phyloP scores from a whole-genome alignment of 1,140 invertebrate species.

The Brachionus rotundiformis region DNA sequence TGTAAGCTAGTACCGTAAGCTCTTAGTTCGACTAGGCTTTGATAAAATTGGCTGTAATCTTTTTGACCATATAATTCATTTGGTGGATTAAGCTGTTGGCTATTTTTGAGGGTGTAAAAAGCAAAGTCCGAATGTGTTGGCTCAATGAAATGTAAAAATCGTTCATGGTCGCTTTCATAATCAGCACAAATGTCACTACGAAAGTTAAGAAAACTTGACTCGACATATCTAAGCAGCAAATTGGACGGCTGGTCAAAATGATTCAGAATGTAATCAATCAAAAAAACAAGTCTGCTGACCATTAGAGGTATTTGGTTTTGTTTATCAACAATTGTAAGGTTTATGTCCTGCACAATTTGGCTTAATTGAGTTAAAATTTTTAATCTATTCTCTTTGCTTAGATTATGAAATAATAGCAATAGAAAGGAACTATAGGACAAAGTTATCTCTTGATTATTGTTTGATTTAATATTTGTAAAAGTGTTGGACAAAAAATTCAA shows the following conservation, averaged over 20 bases:
- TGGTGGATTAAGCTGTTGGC: neutral
- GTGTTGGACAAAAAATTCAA: neutral
- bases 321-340: neutral
- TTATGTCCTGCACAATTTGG: neutral
- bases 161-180: neutral
- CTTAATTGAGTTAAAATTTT: neutral
- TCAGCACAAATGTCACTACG: neutral
- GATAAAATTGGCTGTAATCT: neutral
- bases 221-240: neutral
- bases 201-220: neutral
- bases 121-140: neutral
- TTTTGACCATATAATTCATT: neutral
- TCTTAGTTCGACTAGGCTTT: neutral
- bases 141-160: neutral
- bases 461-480: neutral
- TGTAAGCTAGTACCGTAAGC: neutral
- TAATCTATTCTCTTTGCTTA: neutral
- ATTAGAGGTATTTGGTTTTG: neutral
- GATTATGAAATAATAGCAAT: constrained; percentile 16
- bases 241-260: neutral
- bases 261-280: neutral
- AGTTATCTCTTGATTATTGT: neutral
- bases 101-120: neutral
- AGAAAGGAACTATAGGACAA: neutral
- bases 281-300: neutral